Base-by-base conservation (phyloP, 2,113 vertebrate species). In the Holacanthus passer region DNA sequence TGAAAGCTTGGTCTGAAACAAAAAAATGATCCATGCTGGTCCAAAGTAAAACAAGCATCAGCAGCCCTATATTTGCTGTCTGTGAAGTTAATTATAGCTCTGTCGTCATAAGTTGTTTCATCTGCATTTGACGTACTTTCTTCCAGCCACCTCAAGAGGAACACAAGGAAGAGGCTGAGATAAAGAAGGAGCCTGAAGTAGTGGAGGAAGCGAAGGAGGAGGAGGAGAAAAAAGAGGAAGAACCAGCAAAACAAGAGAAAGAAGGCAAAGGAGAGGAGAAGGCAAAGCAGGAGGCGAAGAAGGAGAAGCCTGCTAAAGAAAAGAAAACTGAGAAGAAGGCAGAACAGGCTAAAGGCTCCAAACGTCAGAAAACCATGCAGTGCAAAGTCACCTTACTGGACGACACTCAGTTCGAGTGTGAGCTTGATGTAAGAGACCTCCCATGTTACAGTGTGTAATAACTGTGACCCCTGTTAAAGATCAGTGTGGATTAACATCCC, bases 331-430 rank as follows among this genome's bases (percentile, higher is more conserved):
- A 73, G 59, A 94, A 95, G 63, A 82, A 86, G 0, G 88, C 95
- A 35, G 94, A 95, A 73, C 96, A 97, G 76, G 79, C 93, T 2
- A 97, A 96, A 87, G 87, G 93, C 73, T 95, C 95, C 84, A 98
- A 95, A 89, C 95, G 93, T 65, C 96, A 94, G 84, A 96, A 95
- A 87, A 97, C 94, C 93, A 97, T 99, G 96, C 96, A 95, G 74
- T 99, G 97, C 94, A 96, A 96, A 92, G 95, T 99, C 5, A 94
- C 94, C 55, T 91, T 99, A 87, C 92, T 99, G 94, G 98, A 99
- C 73, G 96, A 97, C 85, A 92, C 97, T 73, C 83, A 94, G 82
- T 99, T 97, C 81, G 96, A 97, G 90, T 98, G 98, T 79, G 91
- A 97, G 1, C 83, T 99, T 64, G 97, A 99, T 89, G 98, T 99